Evolutionary conservation across 1,140 invertebrate genomes (phyloP).

Genomic region (Lordiphosa mommai): DNA sequence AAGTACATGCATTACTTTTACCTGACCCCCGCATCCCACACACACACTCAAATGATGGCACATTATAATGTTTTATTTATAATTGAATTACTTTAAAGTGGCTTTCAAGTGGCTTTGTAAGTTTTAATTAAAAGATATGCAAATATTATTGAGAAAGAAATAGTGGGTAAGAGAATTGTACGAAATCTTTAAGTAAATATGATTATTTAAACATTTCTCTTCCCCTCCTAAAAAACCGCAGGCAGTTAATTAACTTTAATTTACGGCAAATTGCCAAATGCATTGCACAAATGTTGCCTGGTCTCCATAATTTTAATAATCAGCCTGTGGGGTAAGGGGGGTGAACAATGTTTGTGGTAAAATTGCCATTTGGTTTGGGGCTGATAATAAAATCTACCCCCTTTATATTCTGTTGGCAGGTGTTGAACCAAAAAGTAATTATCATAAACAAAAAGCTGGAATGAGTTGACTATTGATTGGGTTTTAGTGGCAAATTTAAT

Average conservation of each 20-base stretch:
- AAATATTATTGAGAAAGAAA: conserved; percentile 20
- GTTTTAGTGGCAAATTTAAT: conserved; percentile 33
- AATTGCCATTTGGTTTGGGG: conserved; percentile 7
- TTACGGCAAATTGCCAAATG: conserved; percentile 27
- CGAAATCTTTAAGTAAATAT: neutral
- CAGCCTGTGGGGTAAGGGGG: neutral
- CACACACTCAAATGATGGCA: conserved; percentile 9
- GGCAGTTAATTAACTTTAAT: conserved; percentile 43
- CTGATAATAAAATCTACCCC: conserved; percentile 27
- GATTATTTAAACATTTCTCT: neutral
- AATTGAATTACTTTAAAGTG: conserved; percentile 68
- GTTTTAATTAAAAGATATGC: conserved; percentile 40
- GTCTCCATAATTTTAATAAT: conserved; percentile 33
- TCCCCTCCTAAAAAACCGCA: conserved; percentile 7
- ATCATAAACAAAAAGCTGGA: conserved; percentile 27
- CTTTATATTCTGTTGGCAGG: conserved; percentile 27
- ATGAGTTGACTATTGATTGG: conserved; percentile 20
- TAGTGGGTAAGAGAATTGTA: too few relatives aligned
- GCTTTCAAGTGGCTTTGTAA: conserved; percentile 32
- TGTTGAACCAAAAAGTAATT: conserved; percentile 55
- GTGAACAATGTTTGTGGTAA: neutral
- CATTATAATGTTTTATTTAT: conserved; percentile 51
- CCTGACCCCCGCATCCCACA: neutral
- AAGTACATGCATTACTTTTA: conserved; percentile 40
- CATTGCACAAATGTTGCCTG: conserved; percentile 14